Evolutionary conservation across 2,113 vertebrate species (phyloP), one percentile per base, ranked within the genome.

Genomic region (Nibea albiflora): DNA sequence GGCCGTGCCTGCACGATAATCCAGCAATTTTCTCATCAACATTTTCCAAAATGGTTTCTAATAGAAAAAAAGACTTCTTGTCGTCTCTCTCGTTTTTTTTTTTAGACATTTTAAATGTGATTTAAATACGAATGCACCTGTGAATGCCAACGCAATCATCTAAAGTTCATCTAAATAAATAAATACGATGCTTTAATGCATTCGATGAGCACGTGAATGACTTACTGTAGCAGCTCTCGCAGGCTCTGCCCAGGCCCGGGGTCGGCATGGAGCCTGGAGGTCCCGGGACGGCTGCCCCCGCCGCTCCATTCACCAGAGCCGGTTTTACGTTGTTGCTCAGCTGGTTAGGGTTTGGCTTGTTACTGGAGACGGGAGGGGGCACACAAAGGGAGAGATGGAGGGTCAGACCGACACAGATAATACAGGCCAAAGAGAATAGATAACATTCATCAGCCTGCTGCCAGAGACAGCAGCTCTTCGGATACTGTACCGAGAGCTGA

Each of bases 301-400:
- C 96, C 0, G 96, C 95, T 83, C 98, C 98, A 24, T 99, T 99
- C 62, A 97, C 96, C 93, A 98, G 96, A 69, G 96, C 95, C 22
- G 97, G 96, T 83, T 98, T 99, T 74, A 96, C 86, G 35, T 88
- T 98, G 95, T 96, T 98, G 87, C 95, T 97, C 93, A 99, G 96
- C 95, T 99, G 98, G 95, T 99, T 99, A 35, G 98, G 98, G 85
- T 99, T 99, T 84, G 98, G 98, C 93, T 99, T 99, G 96, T 99
- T 99, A 89, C 98, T 99, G 93, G 22, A 78, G 26, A 26, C 24
- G 24, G 24, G 24, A 26, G 57, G 35, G 42, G 31, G 35, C 28
- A 60, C 63, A 61, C 14, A 56, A 44, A 60, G 54, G 88, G 47
- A 49, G 44, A 49, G 39, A 16, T n/a, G 57, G 65, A 15, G 20